Conservation (phyloP, 2,888 invertebrate species). For the Odontomyia ornata region DNA sequence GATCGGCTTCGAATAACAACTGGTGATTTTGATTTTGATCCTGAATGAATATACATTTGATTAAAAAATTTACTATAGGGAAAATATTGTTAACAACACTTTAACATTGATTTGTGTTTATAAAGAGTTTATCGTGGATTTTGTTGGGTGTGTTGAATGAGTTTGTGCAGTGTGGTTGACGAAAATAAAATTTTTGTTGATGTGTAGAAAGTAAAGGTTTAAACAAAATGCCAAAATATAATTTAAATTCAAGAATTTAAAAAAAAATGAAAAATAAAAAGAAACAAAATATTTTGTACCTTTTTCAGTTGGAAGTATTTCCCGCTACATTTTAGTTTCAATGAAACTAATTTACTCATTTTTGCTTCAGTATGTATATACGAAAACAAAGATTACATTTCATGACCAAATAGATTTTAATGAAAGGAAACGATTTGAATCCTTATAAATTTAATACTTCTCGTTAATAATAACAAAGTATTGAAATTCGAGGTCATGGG, state of each 20-base stretch:
- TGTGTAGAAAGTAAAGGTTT: no score
- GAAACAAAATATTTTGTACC: no score
- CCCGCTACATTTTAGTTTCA: no score
- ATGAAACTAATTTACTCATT: no score
- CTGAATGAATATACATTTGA: constrained; percentile 29
- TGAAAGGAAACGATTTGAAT: no score
- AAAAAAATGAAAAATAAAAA: neutral
- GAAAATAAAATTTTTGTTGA: neutral
- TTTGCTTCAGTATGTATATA: no score
- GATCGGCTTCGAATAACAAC: constrained; percentile 1
- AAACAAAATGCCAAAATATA: neutral
- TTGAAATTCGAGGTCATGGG: no score
- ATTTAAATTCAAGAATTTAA: neutral
- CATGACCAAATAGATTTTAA: no score
- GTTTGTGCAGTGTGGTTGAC: constrained; percentile 10
- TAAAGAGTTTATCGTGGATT: neutral
- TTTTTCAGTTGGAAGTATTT: no score
- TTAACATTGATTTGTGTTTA: neutral
- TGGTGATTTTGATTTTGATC: constrained; percentile 34
- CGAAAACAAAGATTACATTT: no score
- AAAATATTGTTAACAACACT: neutral
- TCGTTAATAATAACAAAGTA: no score
- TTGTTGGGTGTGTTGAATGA: constrained; percentile 32
- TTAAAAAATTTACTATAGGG: constrained; percentile 4
- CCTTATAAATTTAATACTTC: no score